Conservation (phyloP, 2,888 invertebrate genomes). For the Diaprepes abbreviatus region DNA sequence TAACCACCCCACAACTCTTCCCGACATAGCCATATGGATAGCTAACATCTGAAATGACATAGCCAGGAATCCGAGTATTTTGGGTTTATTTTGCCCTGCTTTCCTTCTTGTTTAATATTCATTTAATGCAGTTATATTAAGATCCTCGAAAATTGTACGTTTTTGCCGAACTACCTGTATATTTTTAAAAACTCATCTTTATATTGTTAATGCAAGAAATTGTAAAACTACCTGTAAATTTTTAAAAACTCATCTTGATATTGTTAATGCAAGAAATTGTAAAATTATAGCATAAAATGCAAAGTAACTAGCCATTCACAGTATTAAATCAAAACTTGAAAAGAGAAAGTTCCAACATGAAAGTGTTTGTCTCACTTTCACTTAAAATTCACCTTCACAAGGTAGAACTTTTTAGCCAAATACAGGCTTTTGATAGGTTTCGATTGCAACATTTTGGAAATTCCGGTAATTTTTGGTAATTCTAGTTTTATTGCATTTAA, state of each 20-base stretch:
- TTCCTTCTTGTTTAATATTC: no score
- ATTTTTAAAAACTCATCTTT: no score
- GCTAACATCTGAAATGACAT: no score
- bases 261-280: slow-evolving; percentile 2
- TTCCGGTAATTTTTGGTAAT: not conserved
- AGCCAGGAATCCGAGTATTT: no score
- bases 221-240: no score
- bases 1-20: no score
- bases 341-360: slow-evolving; percentile 33
- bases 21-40: no score
- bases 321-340: slow-evolving; percentile 30
- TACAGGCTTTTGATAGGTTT: slow-evolving; percentile 1
- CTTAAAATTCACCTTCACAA: slow-evolving; percentile 30
- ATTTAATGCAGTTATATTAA: no score
- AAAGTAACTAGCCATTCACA: slow-evolving; percentile 16
- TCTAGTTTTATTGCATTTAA: not conserved
- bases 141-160: no score
- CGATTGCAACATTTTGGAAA: not conserved
- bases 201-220: not conserved
- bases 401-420: slow-evolving; percentile 8
- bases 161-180: no score
- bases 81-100: no score
- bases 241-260: no score
- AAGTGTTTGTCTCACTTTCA: slow-evolving; percentile 36
- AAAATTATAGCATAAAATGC: slow-evolving; percentile 16